Evolutionary conservation across 1,140 invertebrate genomes (phyloP).

Genomic region (Drosophila jambulina): DNA sequence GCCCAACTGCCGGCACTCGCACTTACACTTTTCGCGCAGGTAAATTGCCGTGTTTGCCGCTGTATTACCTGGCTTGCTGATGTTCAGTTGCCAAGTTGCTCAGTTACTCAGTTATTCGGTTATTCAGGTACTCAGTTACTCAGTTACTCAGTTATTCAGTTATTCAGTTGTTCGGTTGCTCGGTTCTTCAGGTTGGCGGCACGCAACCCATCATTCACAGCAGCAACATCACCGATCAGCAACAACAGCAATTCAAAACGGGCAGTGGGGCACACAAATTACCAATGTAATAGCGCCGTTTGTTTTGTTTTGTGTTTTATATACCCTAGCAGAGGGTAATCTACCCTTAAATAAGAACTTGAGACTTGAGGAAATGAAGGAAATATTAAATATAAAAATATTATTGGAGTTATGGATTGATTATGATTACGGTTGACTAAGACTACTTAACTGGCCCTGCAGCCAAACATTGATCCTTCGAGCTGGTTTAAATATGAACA

Average conservation of each 20-base stretch:
- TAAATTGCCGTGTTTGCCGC: slow-evolving; percentile 17
- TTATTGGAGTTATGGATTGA: too few relatives aligned
- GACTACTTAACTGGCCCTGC: too few relatives aligned
- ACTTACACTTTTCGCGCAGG: not conserved
- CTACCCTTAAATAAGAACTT: not conserved
- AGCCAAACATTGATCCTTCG: too few relatives aligned
- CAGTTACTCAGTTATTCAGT: slow-evolving; percentile 11
- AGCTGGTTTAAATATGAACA: too few relatives aligned
- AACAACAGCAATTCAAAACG: slow-evolving; percentile 20
- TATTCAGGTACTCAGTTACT: slow-evolving; percentile 5
- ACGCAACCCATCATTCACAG: slow-evolving; percentile 12
- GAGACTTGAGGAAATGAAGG: not conserved
- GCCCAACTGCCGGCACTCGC: slow-evolving; percentile 7
- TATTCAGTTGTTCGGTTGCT: slow-evolving; percentile 20
- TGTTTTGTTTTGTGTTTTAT: slow-evolving; percentile 26
- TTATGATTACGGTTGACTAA: too few relatives aligned
- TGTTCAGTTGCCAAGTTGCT: not conserved
- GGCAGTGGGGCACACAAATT: slow-evolving; percentile 60
- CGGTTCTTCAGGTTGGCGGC: slow-evolving; percentile 19
- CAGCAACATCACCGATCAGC: slow-evolving; percentile 25
- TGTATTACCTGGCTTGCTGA: slow-evolving; percentile 6
- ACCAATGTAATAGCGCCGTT: slow-evolving; percentile 62
- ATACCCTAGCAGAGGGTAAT: not conserved
- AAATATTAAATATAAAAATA: too few relatives aligned
- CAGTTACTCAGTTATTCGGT: not conserved